A percentile compares a stretch with the other conserved stretches of the same genome.
phyloP scores from a whole-genome alignment of 2,113 vertebrate species.

The Glaucomys volans region DNA sequence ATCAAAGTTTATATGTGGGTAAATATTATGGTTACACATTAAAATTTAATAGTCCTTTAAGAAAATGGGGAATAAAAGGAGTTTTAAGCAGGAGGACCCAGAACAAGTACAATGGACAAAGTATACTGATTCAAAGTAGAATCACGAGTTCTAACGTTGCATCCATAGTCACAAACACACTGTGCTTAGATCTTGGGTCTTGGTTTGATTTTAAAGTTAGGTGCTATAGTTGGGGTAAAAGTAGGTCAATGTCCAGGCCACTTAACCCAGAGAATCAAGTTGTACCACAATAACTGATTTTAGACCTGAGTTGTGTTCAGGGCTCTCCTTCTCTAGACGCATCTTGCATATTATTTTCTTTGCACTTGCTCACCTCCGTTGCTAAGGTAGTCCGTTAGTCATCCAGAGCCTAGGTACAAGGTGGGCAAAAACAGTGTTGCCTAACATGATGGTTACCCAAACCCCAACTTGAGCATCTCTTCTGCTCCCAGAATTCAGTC shows the following conservation, averaged over 20 bases:
- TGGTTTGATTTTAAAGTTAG: background rate
- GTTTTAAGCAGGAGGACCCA: background rate
- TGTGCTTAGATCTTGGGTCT: background rate
- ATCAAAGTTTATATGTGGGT: background rate
- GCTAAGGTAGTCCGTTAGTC: constrained; percentile 34
- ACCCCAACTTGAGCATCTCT: background rate
- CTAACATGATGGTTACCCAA: background rate
- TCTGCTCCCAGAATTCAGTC: background rate
- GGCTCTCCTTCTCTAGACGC: constrained; percentile 2
- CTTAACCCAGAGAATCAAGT: background rate
- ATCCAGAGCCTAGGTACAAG: background rate
- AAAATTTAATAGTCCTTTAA: background rate
- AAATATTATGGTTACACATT: background rate
- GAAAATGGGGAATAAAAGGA: background rate
- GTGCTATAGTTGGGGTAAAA: background rate
- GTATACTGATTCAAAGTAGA: background rate
- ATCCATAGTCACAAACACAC: background rate
- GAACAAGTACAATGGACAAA: background rate
- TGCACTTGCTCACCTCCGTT: background rate
- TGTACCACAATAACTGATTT: constrained; percentile 7
- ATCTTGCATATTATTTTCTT: constrained; percentile 23
- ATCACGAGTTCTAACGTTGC: background rate
- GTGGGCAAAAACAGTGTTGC: constrained; percentile 35
- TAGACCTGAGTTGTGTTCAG: constrained; percentile 23
- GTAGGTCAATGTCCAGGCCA: background rate